Conservation (phyloP, 2,113 vertebrate species). For the Sardina pilchardus region DNA sequence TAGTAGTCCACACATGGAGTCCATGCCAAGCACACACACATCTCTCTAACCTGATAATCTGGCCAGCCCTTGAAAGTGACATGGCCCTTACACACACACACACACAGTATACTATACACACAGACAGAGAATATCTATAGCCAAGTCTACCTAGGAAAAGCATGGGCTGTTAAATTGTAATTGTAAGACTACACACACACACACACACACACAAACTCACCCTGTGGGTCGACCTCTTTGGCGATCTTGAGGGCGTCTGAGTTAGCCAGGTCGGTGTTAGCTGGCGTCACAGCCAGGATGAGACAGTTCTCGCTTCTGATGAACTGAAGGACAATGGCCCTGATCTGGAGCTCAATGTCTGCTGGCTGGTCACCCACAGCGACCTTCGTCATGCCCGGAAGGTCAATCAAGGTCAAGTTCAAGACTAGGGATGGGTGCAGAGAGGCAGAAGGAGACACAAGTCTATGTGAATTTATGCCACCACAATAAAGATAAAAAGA, state of each 20-base stretch:
- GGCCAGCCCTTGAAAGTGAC: too few relatives aligned
- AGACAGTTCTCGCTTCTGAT: slow-evolving; percentile 90
- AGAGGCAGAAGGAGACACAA: neutral
- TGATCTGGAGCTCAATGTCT: slow-evolving; percentile 95
- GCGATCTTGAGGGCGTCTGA: slow-evolving; percentile 68
- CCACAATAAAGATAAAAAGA: too few relatives aligned
- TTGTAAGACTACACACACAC: neutral
- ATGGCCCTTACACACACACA: too few relatives aligned
- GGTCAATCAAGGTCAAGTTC: slow-evolving; percentile 90
- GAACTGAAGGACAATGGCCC: slow-evolving; percentile 93
- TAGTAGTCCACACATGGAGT: too few relatives aligned
- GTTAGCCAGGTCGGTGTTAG: slow-evolving; percentile 93
- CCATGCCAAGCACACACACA: too few relatives aligned
- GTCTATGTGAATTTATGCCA: neutral
- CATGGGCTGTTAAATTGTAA: too few relatives aligned
- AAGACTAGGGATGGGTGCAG: slow-evolving; percentile 70
- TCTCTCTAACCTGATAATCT: too few relatives aligned
- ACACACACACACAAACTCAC: neutral
- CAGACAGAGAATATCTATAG: too few relatives aligned
- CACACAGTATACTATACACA: too few relatives aligned
- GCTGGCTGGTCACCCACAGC: slow-evolving; percentile 90
- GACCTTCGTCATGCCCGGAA: slow-evolving; percentile 96
- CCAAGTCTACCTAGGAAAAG: too few relatives aligned
- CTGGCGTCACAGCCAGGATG: slow-evolving; percentile 90
- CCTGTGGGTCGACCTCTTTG: slow-evolving; percentile 7